Conservation (phyloP, 2,888 invertebrate genomes). For the Amphipyra berbera region DNA sequence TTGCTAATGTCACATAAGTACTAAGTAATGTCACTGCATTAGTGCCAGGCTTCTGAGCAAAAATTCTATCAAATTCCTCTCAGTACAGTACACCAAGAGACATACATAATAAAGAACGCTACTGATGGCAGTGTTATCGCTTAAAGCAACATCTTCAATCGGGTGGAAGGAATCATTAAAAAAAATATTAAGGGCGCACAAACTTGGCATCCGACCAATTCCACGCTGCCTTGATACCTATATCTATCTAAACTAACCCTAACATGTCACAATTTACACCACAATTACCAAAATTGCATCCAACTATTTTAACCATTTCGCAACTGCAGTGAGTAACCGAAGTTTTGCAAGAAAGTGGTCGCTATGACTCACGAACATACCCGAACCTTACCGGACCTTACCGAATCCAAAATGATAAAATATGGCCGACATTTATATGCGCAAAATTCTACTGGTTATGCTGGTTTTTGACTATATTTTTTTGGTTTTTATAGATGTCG, state of each 20-base stretch:
- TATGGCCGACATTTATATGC: constrained; percentile 42
- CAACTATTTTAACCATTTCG: constrained; percentile 56
- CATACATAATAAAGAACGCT: too few relatives aligned
- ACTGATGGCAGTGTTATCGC: too few relatives aligned
- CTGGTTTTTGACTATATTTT: constrained; percentile 36
- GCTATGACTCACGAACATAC: constrained; percentile 62
- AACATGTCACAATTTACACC: constrained; percentile 51
- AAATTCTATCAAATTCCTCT: too few relatives aligned
- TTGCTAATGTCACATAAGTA: too few relatives aligned
- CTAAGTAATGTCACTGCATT: too few relatives aligned
- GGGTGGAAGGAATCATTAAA: too few relatives aligned
- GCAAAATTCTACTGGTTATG: constrained; percentile 49
- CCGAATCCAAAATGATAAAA: constrained; percentile 45
- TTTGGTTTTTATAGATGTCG: constrained; percentile 33
- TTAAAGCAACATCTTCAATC: too few relatives aligned
- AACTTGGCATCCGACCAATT: constrained; percentile 6
- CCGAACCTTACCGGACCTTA: constrained; percentile 34
- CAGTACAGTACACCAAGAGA: too few relatives aligned
- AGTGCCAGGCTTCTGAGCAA: too few relatives aligned
- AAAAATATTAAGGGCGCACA: too few relatives aligned
- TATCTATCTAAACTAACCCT: constrained; percentile 5
- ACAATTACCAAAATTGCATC: constrained; percentile 64
- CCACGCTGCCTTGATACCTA: not conserved
- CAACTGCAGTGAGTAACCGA: constrained; percentile 65
- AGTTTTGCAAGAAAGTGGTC: constrained; percentile 65